Percentiles rank a stretch among this genome's conserved stretches.
Conservation (phyloP, 1,140 invertebrate genomes). For the Bombus terrestris region DNA sequence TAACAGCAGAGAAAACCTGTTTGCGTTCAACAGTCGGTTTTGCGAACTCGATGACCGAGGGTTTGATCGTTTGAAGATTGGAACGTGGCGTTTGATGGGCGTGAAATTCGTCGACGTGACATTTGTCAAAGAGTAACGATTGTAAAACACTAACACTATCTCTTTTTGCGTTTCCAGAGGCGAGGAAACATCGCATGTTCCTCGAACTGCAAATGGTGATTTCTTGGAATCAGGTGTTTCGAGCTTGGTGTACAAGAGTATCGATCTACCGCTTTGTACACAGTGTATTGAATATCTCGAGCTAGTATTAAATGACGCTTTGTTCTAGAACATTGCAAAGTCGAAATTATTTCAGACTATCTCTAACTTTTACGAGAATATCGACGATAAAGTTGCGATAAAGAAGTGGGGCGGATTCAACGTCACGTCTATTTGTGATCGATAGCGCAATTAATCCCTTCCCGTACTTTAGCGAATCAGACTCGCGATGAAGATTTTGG, state of each 20-base stretch:
- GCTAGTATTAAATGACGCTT: not conserved
- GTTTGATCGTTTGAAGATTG: not conserved
- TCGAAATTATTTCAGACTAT: not conserved
- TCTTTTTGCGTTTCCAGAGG: not conserved
- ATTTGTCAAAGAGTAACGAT: not conserved
- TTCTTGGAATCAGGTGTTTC: not conserved
- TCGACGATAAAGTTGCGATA: too few relatives aligned
- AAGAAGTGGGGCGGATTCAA: not conserved
- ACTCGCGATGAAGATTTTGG: too few relatives aligned
- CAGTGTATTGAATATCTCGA: not conserved
- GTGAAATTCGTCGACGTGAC: constrained; percentile 1
- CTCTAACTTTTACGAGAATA: not conserved
- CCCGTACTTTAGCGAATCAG: too few relatives aligned
- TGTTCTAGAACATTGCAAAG: not conserved
- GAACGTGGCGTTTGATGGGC: not conserved
- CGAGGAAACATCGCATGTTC: too few relatives aligned
- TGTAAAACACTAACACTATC: not conserved
- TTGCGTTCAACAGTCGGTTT: not conserved
- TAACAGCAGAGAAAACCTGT: not conserved
- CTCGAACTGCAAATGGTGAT: not conserved
- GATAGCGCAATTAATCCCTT: not conserved
- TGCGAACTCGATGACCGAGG: not conserved
- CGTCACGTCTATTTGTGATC: not conserved
- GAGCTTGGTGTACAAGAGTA: not conserved
- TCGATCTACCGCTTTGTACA: not conserved